These are phyloP conservation scores for Anniella stebbinsi DNA, from an alignment of 2,797 vertebrate genomes.

Conservation along the genomic window DNA sequence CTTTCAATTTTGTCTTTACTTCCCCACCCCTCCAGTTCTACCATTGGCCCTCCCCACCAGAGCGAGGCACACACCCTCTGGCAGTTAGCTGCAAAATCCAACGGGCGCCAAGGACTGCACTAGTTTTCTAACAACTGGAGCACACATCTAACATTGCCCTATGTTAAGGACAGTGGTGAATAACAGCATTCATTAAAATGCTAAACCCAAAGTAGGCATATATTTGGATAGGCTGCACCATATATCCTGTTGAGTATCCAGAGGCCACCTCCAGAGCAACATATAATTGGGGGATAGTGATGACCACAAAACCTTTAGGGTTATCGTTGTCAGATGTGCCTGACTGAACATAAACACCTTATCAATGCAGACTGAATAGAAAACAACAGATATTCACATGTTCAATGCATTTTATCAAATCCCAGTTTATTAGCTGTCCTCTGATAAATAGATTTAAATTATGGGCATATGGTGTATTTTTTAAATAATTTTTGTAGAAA, in stretches of 20 bases:
- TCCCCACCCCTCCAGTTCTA: slow-evolving; percentile 31
- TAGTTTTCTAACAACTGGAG: neutral
- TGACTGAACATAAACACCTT: neutral
- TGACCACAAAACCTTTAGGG: slow-evolving; percentile 12
- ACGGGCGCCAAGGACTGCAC: neutral
- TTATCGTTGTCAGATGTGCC: neutral
- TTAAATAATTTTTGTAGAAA: neutral
- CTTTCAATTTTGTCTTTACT: slow-evolving; percentile 15
- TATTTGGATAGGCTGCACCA: neutral
- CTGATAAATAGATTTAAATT: neutral
- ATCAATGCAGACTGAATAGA: neutral
- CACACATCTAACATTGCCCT: rapidly evolving
- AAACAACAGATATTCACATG: neutral
- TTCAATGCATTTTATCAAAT: neutral
- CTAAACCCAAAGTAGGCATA: neutral
- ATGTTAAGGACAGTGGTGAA: slow-evolving; percentile 33
- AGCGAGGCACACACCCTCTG: neutral
- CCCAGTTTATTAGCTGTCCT: neutral
- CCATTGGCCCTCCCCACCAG: slow-evolving; percentile 43
- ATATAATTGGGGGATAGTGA: slow-evolving; percentile 21
- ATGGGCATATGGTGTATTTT: neutral
- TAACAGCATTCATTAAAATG: slow-evolving; percentile 44
- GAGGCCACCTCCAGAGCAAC: slow-evolving; percentile 1
- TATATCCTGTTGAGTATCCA: rapidly evolving
- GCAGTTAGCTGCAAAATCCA: slow-evolving; percentile 39